These are phyloP conservation scores for Narcine bancroftii DNA, from an alignment of 2,113 vertebrate species.

Conservation along the genomic window DNA sequence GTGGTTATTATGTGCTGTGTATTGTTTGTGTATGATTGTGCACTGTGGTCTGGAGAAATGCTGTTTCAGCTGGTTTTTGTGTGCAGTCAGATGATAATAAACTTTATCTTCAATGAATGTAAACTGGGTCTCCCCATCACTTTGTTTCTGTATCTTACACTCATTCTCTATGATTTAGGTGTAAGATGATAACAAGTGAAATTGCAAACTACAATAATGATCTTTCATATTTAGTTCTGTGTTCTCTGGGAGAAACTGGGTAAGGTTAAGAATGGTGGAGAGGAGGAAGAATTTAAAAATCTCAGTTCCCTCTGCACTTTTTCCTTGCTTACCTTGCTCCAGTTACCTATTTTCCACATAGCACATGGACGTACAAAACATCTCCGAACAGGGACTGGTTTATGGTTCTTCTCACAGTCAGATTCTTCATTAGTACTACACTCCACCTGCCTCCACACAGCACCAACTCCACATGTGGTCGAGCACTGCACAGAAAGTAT, in stretches of 20 bases:
- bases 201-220: neutral
- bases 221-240: neutral
- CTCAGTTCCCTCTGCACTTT: neutral
- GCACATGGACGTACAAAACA: slow-evolving; percentile 84
- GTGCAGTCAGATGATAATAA: too few relatives aligned
- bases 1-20: too few relatives aligned
- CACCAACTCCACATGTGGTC: slow-evolving; percentile 79
- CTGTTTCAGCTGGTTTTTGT: too few relatives aligned
- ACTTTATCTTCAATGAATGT: too few relatives aligned
- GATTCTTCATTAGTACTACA: slow-evolving; percentile 67
- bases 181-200: neutral
- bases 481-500: slow-evolving; percentile 69
- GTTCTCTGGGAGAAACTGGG: neutral
- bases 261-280: neutral
- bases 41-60: too few relatives aligned
- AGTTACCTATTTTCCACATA: slow-evolving; percentile 73
- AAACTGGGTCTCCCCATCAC: too few relatives aligned
- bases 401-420: slow-evolving; percentile 64
- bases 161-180: neutral
- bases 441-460: slow-evolving; percentile 71
- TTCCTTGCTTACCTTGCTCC: slow-evolving; percentile 71
- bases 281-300: neutral
- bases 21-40: too few relatives aligned
- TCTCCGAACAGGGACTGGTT: slow-evolving; percentile 72
- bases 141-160: neutral